Evolutionary conservation across 2,888 invertebrate genomes (phyloP), one percentile per base, ranked within the genome.

Genomic region (Osedax fenrisi): DNA sequence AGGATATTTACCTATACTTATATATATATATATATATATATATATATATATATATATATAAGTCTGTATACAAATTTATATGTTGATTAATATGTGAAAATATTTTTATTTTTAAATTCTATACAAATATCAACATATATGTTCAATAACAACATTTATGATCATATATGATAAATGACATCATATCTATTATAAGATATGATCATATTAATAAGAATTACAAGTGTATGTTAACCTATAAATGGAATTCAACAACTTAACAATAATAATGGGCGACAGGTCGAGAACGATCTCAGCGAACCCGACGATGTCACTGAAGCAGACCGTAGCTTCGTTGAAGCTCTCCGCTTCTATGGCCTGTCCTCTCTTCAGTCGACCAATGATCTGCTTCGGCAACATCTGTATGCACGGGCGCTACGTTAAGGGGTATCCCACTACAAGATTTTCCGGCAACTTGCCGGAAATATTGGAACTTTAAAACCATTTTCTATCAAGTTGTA

Each of bases 31-130:
- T 56, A 74, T 21, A 62, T 26, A 74, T 61, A 74, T 61, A 1
- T 61, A 59, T 59, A 75, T 61, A 75, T 61, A 75, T 61, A 73
- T 56, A 73, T 61, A 73, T 56, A 73, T 26, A 61, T 61, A 73
- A 56, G 61, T 64, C 27, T 56, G 27, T 64, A 69, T 27, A 68
- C 27, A 73, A 22, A 27, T 62, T 27, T 26, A 41, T 62, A 70
- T 27, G 62, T 27, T 56, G 27, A 26, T 62, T 68, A 66, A 56
- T 27, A 74, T 27, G 62, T 23, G 2, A 2, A 26, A 17, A 56
- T 61, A 61, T 61, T 2, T n/a, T n/a, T n/a, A n/a, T n/a, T n/a
- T n/a, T n/a, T n/a, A n/a, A n/a, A n/a, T n/a, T n/a, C n/a, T n/a
- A n/a, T n/a, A n/a, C n/a, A n/a, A n/a, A n/a, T n/a, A n/a, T n/a